phyloP scores from a whole-genome alignment of 2,797 vertebrate species.

The Phoxinus dragarum region DNA sequence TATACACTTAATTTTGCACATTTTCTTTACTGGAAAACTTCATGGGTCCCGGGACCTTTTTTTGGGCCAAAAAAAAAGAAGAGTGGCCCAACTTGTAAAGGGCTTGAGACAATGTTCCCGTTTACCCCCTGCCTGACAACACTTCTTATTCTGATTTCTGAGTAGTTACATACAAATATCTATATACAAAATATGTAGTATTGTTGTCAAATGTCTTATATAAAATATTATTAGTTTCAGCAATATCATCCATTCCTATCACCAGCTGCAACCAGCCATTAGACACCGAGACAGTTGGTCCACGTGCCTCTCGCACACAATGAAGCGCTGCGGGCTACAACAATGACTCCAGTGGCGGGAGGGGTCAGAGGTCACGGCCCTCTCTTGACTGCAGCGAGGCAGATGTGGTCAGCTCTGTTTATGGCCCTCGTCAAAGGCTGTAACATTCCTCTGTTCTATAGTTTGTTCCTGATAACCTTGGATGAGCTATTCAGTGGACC shows the following conservation, averaged over 20 bases:
- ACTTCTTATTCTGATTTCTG: background rate
- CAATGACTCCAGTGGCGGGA: constrained; percentile 74
- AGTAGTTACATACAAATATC: background rate
- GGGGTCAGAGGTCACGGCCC: constrained; percentile 75
- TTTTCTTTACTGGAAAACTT: background rate
- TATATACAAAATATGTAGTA: background rate
- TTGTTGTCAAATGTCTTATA: background rate
- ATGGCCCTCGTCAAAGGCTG: constrained; percentile 66
- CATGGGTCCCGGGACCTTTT: background rate
- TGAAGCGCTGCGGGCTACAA: constrained; percentile 71
- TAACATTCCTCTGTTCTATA: constrained; percentile 77
- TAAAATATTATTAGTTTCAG: background rate
- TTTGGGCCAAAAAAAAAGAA: background rate
- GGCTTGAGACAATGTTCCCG: background rate
- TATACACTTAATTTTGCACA: background rate
- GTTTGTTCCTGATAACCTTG: constrained; percentile 73
- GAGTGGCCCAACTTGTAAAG: background rate
- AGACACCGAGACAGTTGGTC: constrained; percentile 71
- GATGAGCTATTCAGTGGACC: constrained; percentile 76
- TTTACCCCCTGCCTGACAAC: background rate
- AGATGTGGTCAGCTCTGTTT: constrained; percentile 29
- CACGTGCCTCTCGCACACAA: constrained; percentile 78
- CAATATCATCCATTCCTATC: background rate
- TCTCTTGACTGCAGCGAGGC: constrained; percentile 41
- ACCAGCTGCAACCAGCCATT: constrained; percentile 78